Evolutionary conservation across 2,113 vertebrate genomes (phyloP), one percentile per base, ranked within the genome.

Genomic region (Ptychochromis oligacanthus): DNA sequence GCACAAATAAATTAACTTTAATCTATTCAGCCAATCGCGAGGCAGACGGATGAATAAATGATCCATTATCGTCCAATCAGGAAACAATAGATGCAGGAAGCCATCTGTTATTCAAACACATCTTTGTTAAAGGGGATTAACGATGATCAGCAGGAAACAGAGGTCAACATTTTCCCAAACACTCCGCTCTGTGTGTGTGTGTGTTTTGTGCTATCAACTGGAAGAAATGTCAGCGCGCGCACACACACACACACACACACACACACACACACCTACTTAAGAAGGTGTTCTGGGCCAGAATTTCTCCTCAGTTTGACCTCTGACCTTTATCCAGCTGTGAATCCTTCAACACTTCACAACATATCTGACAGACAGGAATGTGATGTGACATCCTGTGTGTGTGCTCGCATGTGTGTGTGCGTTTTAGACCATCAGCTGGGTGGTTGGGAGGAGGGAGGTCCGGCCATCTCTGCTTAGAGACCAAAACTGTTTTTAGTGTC

Each of bases 281-380:
- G 49, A 55, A 70, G 20, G 75, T 40, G 72, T n/a, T 58, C 4
- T 38, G 26, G 80, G 67, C 57, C 31, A 76, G 58, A 46, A 81
- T 74, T 11, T 64, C 87, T 88, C 64, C 82, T 64, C 59, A 0
- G 17, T 56, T n/a, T 80, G 75, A 91, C 79, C 86, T 83, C 7
- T 72, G 77, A 88, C 83, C 86, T 77, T 58, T n/a, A 46, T 26
- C 81, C 89, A 88, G 88, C 90, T 84, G 88, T 31, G 88, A 52
- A 83, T 74, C 59, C 34, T 24, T 56, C 26, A 62, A 65, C 78
- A 65, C 28, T 82, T 84, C 81, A 77, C 74, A 59, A 46, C 77
- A 1, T 2, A 82, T 77, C 59, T 67, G 59, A 58, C 46, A 11
- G 43, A 87, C 58, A 4, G 5, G 61, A 15, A 83, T 88, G 56